phyloP scores from a whole-genome alignment of 2,888 invertebrate species.

The Aphidius colemani region DNA sequence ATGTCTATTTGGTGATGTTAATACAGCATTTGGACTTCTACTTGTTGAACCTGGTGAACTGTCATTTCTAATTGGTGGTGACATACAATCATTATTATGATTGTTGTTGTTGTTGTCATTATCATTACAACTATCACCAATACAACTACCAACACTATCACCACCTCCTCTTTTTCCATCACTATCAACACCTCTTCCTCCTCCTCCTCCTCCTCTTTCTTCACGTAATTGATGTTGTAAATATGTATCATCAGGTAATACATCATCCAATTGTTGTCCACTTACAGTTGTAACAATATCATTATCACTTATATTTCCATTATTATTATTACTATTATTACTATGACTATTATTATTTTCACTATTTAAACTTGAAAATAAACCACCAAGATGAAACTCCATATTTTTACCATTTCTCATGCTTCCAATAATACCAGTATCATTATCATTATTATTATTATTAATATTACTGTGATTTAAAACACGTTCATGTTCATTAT shows the following conservation, averaged over 20 bases:
- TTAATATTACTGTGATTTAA: too few relatives aligned
- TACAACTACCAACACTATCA: conserved; percentile 27
- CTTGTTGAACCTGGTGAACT: conserved; percentile 54
- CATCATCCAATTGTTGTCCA: conserved; percentile 48
- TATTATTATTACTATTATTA: conserved; percentile 27
- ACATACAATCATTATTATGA: conserved; percentile 35
- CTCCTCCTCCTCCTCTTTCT: conserved; percentile 15
- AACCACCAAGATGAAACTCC: conserved; percentile 43
- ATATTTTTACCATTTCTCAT: conserved; percentile 43
- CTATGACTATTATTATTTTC: conserved; percentile 18
- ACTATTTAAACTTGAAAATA: conserved; percentile 41
- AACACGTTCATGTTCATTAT: too few relatives aligned
- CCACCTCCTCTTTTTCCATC: too few relatives aligned
- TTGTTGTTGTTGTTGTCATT: too few relatives aligned
- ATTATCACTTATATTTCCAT: conserved; percentile 28
- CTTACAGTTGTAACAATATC: conserved; percentile 22
- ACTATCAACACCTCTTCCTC: conserved; percentile 17
- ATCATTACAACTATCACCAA: too few relatives aligned
- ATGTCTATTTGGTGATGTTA: conserved; percentile 42
- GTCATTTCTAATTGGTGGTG: conserved; percentile 47
- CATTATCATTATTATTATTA: conserved; percentile 39
- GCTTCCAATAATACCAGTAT: conserved; percentile 46
- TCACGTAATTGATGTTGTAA: conserved; percentile 48
- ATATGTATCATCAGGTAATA: conserved; percentile 48
- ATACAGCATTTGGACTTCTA: conserved; percentile 48